A percentile compares a stretch with the other conserved stretches of the same genome.
phyloP scores from a whole-genome alignment of 2,797 vertebrate genomes.

The Bovichtus variegatus region DNA sequence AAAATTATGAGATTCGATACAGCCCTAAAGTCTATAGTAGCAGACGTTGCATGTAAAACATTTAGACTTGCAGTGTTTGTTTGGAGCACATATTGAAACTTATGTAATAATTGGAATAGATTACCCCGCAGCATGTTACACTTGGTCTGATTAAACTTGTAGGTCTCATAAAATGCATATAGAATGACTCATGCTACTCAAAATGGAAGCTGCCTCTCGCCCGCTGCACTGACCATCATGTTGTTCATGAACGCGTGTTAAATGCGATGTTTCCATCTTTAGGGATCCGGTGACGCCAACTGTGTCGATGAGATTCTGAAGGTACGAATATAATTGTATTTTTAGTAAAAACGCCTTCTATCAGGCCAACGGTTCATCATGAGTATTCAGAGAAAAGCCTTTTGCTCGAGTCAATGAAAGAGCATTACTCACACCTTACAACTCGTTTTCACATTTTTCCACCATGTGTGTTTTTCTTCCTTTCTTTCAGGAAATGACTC shows the following conservation, averaged over 20 bases:
- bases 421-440: constrained; percentile 28
- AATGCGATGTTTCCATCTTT: constrained; percentile 63
- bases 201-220: constrained; percentile 51
- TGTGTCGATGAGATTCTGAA: constrained; percentile 99
- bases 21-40: background rate
- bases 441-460: constrained; percentile 41
- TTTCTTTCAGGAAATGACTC: constrained; percentile 95
- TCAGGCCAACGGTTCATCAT: background rate
- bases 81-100: constrained; percentile 23
- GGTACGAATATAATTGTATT: constrained; percentile 82
- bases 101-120: constrained; percentile 37
- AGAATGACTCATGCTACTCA: constrained; percentile 54
- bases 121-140: constrained; percentile 14
- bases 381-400: constrained; percentile 4
- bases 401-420: background rate
- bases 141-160: constrained; percentile 22
- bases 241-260: constrained; percentile 43
- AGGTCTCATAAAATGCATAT: constrained; percentile 40
- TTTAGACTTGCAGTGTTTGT: constrained; percentile 1
- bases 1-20: too few species aligned
- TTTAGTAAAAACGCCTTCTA: background rate
- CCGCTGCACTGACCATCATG: constrained; percentile 40
- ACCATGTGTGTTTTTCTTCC: background rate
- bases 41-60: background rate
- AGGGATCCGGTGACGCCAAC: constrained; percentile 95